Base-by-base conservation (phyloP, 2,888 invertebrate species). In the Malthinus flaveolus region DNA sequence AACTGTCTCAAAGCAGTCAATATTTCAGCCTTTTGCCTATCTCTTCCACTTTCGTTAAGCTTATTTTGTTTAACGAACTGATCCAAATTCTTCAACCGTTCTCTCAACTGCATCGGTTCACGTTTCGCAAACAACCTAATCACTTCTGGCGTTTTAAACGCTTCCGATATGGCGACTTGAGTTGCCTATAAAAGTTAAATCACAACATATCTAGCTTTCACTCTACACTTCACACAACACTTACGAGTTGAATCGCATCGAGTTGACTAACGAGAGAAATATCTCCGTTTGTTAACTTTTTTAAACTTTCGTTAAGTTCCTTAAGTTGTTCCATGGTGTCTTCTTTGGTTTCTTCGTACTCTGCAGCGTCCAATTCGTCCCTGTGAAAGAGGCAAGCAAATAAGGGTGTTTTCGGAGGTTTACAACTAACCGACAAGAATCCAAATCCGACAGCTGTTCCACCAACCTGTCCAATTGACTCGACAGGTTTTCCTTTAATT, bases 121-220 rank as follows among this genome's bases (percentile, higher is more conserved):
- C 86, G 84, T 70, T 84, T 85, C 1, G 87, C 89, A 80, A 90
- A 90, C 76, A 89, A 81, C 68, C 84, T 78, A 36, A 90, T 88
- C 1, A 90, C 87, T 73, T 88, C 89, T 4, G 89, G 88, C 1
- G 90, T 90, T 75, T 87, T 83, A 73, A 90, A 90, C 1, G 90
- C 89, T 68, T 86, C 81, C 60, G 87, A 86, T 49, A 90, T 88
- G 7, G 90, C 89, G 63, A 88, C 87, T 76, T 86, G 86, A 31
- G 87, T 88, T 3, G 88, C 88, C 88, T 88, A 68, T 52, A 75
- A 72, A 54, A 54, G n/a, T 44, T 56, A 10, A 31, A 9, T 23
- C 23, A 5, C 2, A 3, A n/a, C n/a, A n/a, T n/a, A n/a, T n/a
- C n/a, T n/a, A n/a, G n/a, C n/a, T n/a, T n/a, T n/a, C n/a, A n/a